phyloP scores from a whole-genome alignment of 1,140 invertebrate species.

The Octopus sinensis region DNA sequence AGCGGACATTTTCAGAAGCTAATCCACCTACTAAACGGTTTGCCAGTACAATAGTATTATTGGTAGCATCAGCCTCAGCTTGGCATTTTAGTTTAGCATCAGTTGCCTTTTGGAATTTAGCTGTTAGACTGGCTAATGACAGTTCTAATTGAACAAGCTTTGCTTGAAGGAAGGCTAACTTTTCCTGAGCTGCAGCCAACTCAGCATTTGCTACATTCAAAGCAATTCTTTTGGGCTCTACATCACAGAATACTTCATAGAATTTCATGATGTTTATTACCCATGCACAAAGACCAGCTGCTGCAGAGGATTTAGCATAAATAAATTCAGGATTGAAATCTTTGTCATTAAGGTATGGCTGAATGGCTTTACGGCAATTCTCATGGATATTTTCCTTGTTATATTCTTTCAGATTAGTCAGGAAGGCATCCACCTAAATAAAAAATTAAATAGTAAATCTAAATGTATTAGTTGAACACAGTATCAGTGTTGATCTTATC shows the following conservation, averaged over 20 bases:
- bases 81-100: conserved; percentile 78
- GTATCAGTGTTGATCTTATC: too few species aligned
- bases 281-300: conserved; percentile 88
- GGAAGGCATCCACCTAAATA: conserved; percentile 71
- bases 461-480: neutral
- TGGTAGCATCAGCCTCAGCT: conserved; percentile 51
- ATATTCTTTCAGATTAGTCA: conserved; percentile 79
- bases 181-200: conserved; percentile 80
- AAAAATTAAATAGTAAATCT: too few species aligned
- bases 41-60: conserved; percentile 83
- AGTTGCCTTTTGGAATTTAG: conserved; percentile 84
- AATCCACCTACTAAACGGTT: conserved; percentile 87
- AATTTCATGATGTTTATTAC: conserved; percentile 88
- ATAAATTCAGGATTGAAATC: conserved; percentile 90
- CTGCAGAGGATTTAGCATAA: conserved; percentile 81
- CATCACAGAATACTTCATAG: conserved; percentile 89
- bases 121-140: conserved; percentile 76
- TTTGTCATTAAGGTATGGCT: conserved; percentile 76
- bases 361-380: conserved; percentile 83
- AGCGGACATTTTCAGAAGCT: conserved; percentile 87
- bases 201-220: conserved; percentile 86
- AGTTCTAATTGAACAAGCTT: conserved; percentile 84
- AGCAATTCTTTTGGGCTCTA: conserved; percentile 89
- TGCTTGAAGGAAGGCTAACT: conserved; percentile 77
- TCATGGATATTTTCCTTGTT: conserved; percentile 93